Conservation (phyloP, 2,113 vertebrate species). For the Aegithalos caudatus region DNA sequence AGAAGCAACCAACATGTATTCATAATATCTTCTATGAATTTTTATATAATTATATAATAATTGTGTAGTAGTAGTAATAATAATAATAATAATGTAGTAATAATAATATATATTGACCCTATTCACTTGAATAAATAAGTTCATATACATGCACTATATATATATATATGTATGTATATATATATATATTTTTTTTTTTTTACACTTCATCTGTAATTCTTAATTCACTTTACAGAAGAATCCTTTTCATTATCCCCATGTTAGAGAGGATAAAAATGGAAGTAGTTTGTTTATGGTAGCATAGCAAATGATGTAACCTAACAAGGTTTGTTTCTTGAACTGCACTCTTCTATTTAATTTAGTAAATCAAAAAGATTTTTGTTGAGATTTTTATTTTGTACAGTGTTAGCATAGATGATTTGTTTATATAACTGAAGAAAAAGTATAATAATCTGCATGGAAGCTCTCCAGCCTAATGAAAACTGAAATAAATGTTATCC, state of each 20-base stretch:
- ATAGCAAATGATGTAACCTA: background rate
- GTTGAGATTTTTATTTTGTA: background rate
- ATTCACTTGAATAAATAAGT: background rate
- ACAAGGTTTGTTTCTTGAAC: background rate
- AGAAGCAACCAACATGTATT: background rate
- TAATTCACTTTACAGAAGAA: background rate
- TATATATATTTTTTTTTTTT: too few relatives aligned
- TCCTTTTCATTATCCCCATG: background rate
- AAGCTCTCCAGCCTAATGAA: background rate
- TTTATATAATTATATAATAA: background rate
- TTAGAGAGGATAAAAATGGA: background rate
- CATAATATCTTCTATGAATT: background rate
- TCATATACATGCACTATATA: background rate
- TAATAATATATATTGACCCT: background rate
- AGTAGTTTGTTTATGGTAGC: background rate
- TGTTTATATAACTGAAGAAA: background rate
- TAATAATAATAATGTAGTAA: background rate
- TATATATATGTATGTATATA: too few relatives aligned
- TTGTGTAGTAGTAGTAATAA: background rate
- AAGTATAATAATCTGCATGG: background rate
- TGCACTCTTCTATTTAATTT: background rate
- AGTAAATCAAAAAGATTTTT: background rate
- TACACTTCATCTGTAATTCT: background rate
- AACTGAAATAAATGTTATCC: background rate
- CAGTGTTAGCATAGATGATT: background rate